A percentile compares a stretch with the other conserved stretches of the same genome.
Evolutionary conservation across 1,140 invertebrate species (phyloP).

Genomic region (Drosophila mauritiana): DNA sequence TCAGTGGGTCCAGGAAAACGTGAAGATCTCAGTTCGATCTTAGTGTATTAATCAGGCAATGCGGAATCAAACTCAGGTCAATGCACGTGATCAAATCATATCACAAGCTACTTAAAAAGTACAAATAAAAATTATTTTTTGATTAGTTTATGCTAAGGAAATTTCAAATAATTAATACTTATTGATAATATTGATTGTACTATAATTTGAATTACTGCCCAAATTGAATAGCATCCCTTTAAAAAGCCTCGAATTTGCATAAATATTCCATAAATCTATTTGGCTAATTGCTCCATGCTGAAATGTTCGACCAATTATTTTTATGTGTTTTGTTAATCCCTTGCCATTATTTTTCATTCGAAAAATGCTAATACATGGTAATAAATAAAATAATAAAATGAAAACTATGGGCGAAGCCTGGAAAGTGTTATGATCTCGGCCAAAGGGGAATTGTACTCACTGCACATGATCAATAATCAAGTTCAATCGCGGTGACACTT

Average conservation of each 20-base stretch:
- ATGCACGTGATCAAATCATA: constrained; percentile 15
- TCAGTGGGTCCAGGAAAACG: constrained; percentile 21
- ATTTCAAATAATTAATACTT: no score
- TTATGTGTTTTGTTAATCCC: not conserved
- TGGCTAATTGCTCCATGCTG: not conserved
- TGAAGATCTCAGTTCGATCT: constrained; percentile 23
- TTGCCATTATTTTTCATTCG: not conserved
- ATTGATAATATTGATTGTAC: not conserved
- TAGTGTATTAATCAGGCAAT: constrained; percentile 2
- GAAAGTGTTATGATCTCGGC: constrained; percentile 28
- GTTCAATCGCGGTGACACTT: not conserved
- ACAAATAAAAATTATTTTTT: not conserved
- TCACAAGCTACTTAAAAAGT: not conserved
- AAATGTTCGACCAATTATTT: not conserved
- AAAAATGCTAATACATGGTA: constrained; percentile 16
- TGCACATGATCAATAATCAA: constrained; percentile 13
- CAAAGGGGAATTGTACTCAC: constrained; percentile 2
- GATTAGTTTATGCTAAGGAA: no score
- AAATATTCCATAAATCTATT: not conserved
- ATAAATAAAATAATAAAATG: constrained; percentile 14
- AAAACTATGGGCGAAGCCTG: constrained; percentile 5
- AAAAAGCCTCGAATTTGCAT: not conserved
- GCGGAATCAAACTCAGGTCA: constrained; percentile 5
- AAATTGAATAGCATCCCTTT: not conserved
- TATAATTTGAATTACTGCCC: no score